Evolutionary conservation across 2,113 vertebrate genomes (phyloP), one percentile per base, ranked within the genome.

Genomic region (Lasiurus borealis): DNA sequence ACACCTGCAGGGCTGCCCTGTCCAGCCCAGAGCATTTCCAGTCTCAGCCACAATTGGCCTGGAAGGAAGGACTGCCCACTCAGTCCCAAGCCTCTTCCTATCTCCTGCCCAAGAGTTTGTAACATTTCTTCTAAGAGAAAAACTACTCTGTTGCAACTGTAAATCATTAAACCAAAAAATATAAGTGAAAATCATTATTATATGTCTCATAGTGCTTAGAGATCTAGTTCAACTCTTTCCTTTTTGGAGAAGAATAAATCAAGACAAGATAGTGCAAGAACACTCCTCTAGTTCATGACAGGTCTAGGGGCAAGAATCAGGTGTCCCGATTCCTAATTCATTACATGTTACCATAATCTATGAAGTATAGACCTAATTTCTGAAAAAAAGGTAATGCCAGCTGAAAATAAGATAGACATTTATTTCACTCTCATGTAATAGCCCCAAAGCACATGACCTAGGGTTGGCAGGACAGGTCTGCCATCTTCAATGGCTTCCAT

Each of bases 161-260:
- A 54, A 95, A 90, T 50, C 23, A 76, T 54, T 23, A n/a, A 36
- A 27, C 13, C 19, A 73, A 52, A 88, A 72, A 69, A 36, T 52
- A 31, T 48, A 82, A 82, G 25, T 75, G 59, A 64, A 21, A 19
- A 31, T 54, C 48, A 48, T 71, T 82, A n/a, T 48, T 77, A 18
- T 29, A 66, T 25, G 50, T 44, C 57, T 76, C 50, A 27, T 3
- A 27, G 19, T 75, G 40, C 82, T 64, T 34, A 75, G 89, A 93
- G 34, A 34, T 16, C 19, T 25, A 62, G 59, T 64, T 76, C 4
- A 40, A 48, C 64, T 34, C 3, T 31, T 34, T 50, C 59, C 12
- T 86, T 90, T 40, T 40, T 80, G 48, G 29, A 92, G 54, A 87
- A 90, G 46, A 91, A 50, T 36, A 93, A 77, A 83, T 83, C 21